Evolutionary conservation across 1,140 invertebrate species (phyloP).

Genomic region (Macrobrachium rosenbergii): DNA sequence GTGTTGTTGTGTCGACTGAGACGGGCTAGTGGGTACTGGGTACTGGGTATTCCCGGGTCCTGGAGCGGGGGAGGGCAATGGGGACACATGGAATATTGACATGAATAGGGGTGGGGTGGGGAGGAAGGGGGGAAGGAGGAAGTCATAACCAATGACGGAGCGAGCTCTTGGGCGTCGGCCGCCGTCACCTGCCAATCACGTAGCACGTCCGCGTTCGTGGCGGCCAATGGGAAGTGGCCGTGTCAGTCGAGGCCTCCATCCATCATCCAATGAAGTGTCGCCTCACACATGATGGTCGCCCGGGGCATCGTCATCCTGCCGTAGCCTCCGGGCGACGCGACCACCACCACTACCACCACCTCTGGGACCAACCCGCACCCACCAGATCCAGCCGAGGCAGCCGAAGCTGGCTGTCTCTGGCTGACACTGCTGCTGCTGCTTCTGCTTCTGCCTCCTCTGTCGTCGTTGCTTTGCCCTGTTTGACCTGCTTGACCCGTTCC

Average conservation of each 20-base stretch:
- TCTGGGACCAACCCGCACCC: background rate
- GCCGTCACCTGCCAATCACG: slow-evolving; percentile 52
- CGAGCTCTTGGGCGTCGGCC: slow-evolving; percentile 42
- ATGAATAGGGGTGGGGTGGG: background rate
- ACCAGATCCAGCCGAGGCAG: background rate
- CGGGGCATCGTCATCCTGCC: slow-evolving; percentile 35
- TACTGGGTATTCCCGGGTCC: too few relatives aligned
- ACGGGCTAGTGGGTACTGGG: too few relatives aligned
- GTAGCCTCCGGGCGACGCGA: background rate
- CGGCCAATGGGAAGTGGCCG: slow-evolving; percentile 40
- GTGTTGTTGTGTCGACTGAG: too few relatives aligned
- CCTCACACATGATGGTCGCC: slow-evolving; percentile 45
- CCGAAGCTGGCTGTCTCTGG: background rate
- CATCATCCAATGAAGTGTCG: slow-evolving; percentile 60
- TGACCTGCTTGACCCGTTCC: background rate
- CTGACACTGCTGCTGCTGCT: too few relatives aligned
- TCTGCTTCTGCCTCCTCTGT: background rate
- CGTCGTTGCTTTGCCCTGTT: background rate
- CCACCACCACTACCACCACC: slow-evolving; percentile 6
- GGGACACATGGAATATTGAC: too few relatives aligned
- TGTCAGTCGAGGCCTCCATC: slow-evolving; percentile 36
- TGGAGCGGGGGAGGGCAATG: too few relatives aligned
- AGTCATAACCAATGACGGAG: slow-evolving; percentile 44
- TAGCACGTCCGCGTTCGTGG: slow-evolving; percentile 40
- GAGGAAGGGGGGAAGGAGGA: slow-evolving; percentile 4